Base-by-base conservation (phyloP, 2,113 vertebrate species). In the Polypterus bichir region DNA sequence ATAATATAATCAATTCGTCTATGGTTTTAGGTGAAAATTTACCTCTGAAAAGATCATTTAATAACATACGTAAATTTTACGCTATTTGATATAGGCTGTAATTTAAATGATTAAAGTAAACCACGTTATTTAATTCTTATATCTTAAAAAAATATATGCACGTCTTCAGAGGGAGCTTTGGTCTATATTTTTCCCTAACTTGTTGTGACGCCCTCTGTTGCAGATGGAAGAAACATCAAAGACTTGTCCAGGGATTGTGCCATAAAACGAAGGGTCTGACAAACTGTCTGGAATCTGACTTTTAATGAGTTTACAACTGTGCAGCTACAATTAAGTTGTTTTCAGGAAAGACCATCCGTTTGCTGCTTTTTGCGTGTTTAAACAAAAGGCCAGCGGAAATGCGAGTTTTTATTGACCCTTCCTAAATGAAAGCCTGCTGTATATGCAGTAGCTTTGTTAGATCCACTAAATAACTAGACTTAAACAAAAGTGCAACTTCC, bases 241-340 rank as follows among this genome's bases (percentile, higher is more conserved):
- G 84, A 84, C 85, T 74, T 78, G 79, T 73, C 82, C 84, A 86
- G 81, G 91, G 88, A 88, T 85, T 88, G 87, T 78, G 90, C 86
- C 85, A 94, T 97, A 95, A 94, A 84, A 92, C 89, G 86, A 86
- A 80, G 81, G 90, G 88, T 91, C 92, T 92, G 74, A 90, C 89
- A 84, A 86, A 91, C 90, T 91, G 93, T 97, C 92, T 97, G 92
- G 89, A 93, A 97, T 94, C 94, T 88, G 89, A 82, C 69, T 81
- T 88, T 91, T 92, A 96, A 97, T 96, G 86, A 89, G 85, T 98
- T 97, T 98, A 97, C 87, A 85, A 86, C 92, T 87, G 86, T 91
- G 86, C 85, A 89, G 76, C 81, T 81, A 81, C 89, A 90, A 88
- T 91, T 86, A 88, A 76, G 86, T 81, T 82, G 74, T 89, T 92